A percentile compares a stretch with the other conserved stretches of the same genome.
Conservation (phyloP, 2,113 vertebrate genomes). For the Mobula hypostoma region DNA sequence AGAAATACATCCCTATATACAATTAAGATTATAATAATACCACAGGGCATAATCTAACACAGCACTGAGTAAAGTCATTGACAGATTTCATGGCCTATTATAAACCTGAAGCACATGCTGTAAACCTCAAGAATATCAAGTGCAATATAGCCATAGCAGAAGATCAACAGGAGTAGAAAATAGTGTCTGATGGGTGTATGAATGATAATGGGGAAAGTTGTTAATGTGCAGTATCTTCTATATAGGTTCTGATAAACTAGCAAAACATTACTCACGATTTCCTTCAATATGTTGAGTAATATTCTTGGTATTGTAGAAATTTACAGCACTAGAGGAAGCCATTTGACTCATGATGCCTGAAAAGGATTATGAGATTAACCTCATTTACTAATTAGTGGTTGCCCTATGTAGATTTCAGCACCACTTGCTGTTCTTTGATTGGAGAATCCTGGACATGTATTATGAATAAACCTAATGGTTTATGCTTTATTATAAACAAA, state of each 20-base stretch:
- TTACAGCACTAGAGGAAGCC: too few relatives aligned
- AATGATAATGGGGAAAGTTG: neutral
- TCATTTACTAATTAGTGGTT: too few relatives aligned
- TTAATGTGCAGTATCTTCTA: neutral
- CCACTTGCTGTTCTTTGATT: too few relatives aligned
- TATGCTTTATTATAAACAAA: neutral
- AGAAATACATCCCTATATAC: neutral
- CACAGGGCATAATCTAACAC: neutral
- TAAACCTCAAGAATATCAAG: constrained; percentile 31
- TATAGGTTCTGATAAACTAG: neutral
- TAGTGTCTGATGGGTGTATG: constrained; percentile 11
- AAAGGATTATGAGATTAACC: too few relatives aligned
- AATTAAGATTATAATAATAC: constrained; percentile 22
- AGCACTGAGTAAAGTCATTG: neutral
- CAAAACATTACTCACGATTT: neutral
- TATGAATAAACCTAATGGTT: neutral
- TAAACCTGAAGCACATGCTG: neutral
- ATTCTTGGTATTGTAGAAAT: neutral
- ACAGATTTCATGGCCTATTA: neutral
- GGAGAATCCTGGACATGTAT: neutral
- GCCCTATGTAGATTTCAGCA: too few relatives aligned
- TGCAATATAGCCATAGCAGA: neutral
- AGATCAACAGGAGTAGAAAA: neutral
- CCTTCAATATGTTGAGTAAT: neutral
- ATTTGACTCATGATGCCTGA: too few relatives aligned